Evolutionary conservation across 2,888 invertebrate genomes (phyloP), one percentile per base, ranked within the genome.

Genomic region (Syrista parreyssii): DNA sequence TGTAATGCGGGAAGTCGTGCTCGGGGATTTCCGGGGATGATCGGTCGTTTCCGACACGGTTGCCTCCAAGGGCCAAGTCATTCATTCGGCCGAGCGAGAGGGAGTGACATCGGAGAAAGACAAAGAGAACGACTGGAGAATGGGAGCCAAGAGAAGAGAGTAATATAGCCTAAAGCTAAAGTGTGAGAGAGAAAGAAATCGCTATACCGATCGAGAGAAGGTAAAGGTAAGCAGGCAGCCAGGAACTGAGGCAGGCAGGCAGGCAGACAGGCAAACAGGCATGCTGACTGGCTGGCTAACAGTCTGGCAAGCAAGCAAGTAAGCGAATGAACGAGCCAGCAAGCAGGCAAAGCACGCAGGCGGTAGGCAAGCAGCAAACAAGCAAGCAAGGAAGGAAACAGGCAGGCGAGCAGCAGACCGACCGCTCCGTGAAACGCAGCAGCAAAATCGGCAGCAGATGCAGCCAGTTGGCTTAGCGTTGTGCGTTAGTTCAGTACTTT

Each of bases 1-100:
- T 85, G 86, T 86, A 87, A 87, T 84, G 84, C 84, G 85, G 85
- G 84, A 84, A 85, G 85, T 87, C 82, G 75, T 72, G 77, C 68
- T 83, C 86, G 87, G 80, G 79, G 79, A 80, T 85, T 81, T 82
- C 82, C 87, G 87, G 78, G 71, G 33, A 75, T 74, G 55, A 76
- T 86, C 86, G 87, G 84, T 31, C 75, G 76, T 84, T 84, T 86
- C 84, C 87, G 88, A 77, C 76, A 35, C 40, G 75, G 31, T 68
- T 55, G 75, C 33, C 68, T 71, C 74, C 71, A 78, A 80, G 80
- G 81, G 83, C 82, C 78, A 79, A 84, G 79, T 86, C 87, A 87
- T 88, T 88, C 88, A 87, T 88, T 85, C 85, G 86, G 82, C 76
- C 78, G 79, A 82, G 74, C 35, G 78, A 79, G 78, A 77, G 76